Percentiles rank a stretch among this genome's conserved stretches.
These are phyloP conservation scores for Pandemis cinnamomeana DNA, from an alignment of 2,888 invertebrate genomes.

Conservation along the genomic window DNA sequence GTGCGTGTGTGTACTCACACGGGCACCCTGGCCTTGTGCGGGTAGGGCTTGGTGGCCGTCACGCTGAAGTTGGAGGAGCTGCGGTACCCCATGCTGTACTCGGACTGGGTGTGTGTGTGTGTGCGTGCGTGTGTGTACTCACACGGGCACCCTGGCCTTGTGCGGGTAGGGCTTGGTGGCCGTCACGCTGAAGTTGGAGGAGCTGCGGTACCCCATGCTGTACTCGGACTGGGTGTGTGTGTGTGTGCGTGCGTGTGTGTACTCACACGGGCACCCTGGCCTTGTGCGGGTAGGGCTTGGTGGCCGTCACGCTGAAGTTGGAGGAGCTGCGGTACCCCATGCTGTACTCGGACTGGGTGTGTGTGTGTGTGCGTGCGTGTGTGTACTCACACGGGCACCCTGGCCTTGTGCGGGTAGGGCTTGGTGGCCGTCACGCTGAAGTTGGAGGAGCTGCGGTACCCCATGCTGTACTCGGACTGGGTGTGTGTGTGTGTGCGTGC, in stretches of 20 bases:
- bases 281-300: constrained; percentile 92
- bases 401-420: constrained; percentile 89
- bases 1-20: constrained; percentile 80
- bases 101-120: too few relatives aligned
- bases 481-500: too few relatives aligned
- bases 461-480: constrained; percentile 94
- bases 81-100: constrained; percentile 93
- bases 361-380: neutral
- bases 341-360: constrained; percentile 88
- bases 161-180: constrained; percentile 94
- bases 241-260: neutral
- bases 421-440: constrained; percentile 92
- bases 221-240: constrained; percentile 81
- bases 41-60: constrained; percentile 93
- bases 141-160: constrained; percentile 87
- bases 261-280: constrained; percentile 87
- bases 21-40: constrained; percentile 86
- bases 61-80: constrained; percentile 92
- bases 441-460: constrained; percentile 92
- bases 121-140: constrained; percentile 59
- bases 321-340: constrained; percentile 93
- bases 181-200: constrained; percentile 91
- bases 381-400: constrained; percentile 86
- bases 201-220: constrained; percentile 92
- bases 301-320: constrained; percentile 91